A percentile compares a stretch with the other conserved stretches of the same genome.
phyloP scores from a whole-genome alignment of 2,888 invertebrate species.

The Tetropium fuscum region DNA sequence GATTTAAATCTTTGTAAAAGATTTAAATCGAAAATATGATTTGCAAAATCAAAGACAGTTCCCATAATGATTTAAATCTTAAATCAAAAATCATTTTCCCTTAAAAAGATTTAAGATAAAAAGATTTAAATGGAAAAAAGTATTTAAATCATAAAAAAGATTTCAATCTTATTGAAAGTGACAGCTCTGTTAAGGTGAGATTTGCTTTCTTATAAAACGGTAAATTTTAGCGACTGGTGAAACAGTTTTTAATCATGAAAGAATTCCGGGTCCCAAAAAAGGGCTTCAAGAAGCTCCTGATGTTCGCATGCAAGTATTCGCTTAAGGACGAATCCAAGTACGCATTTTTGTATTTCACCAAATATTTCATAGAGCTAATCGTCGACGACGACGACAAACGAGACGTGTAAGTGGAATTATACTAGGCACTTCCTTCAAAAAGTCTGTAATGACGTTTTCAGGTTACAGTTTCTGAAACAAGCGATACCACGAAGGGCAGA shows the following conservation, averaged over 20 bases:
- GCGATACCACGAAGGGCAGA: constrained; percentile 16
- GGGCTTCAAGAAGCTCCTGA: constrained; percentile 19
- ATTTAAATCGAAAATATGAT: too few relatives aligned
- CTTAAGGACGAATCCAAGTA: constrained; percentile 22
- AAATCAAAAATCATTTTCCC: too few relatives aligned
- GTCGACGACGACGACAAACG: constrained; percentile 18
- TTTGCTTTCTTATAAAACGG: neutral
- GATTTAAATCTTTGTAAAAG: too few relatives aligned
- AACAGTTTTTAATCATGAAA: constrained; percentile 28
- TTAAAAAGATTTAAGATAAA: too few relatives aligned
- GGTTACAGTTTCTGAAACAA: constrained; percentile 21
- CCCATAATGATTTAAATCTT: too few relatives aligned
- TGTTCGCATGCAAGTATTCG: constrained; percentile 23
- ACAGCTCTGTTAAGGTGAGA: too few relatives aligned
- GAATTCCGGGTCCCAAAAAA: constrained; percentile 15
- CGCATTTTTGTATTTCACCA: constrained; percentile 23
- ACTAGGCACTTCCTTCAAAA: neutral
- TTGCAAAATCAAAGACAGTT: too few relatives aligned
- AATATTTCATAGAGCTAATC: constrained; percentile 27
- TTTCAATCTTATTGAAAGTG: too few relatives aligned
- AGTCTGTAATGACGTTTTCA: too few relatives aligned
- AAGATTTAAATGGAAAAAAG: too few relatives aligned
- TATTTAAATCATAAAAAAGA: too few relatives aligned
- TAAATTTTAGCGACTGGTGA: constrained; percentile 29
- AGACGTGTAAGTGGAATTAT: constrained; percentile 28